Percentiles rank a stretch among this genome's conserved stretches.
phyloP scores from a whole-genome alignment of 2,113 vertebrate species.

The Campylomormyrus numenius region DNA sequence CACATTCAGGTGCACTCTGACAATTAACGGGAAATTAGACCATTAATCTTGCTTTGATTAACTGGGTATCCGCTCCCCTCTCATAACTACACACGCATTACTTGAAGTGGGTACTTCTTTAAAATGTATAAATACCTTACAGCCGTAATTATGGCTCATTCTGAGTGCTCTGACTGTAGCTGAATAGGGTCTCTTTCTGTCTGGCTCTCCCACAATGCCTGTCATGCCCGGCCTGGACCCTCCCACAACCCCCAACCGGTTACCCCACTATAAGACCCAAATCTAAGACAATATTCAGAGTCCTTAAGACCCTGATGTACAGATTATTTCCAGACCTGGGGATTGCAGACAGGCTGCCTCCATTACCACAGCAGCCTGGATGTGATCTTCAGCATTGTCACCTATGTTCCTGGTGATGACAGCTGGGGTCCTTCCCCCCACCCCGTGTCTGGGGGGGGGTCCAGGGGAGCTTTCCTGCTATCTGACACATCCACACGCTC shows the following conservation, averaged over 20 bases:
- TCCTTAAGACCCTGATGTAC: background rate
- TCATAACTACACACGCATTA: background rate
- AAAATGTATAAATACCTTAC: conserved; percentile 5
- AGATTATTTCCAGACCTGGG: background rate
- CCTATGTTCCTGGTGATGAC: background rate
- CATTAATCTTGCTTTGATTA: conserved; percentile 22
- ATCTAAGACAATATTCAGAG: background rate
- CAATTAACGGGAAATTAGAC: conserved; percentile 17
- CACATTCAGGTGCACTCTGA: conserved; percentile 13
- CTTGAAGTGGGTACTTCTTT: conserved; percentile 18
- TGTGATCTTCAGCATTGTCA: background rate
- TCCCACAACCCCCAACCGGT: background rate
- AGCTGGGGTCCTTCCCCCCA: background rate
- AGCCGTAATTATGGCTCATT: background rate
- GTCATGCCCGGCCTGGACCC: background rate
- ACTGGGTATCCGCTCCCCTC: background rate
- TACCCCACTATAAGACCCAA: background rate
- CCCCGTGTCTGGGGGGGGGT: background rate
- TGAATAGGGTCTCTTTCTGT: background rate
- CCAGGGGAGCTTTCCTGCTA: background rate
- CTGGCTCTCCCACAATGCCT: background rate
- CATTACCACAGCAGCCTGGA: background rate
- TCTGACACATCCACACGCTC: background rate
- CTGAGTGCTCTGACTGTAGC: background rate
- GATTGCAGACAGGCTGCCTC: background rate